Evolutionary conservation across 2,113 vertebrate genomes (phyloP), one percentile per base, ranked within the genome.

Genomic region (Xiphophorus maculatus): DNA sequence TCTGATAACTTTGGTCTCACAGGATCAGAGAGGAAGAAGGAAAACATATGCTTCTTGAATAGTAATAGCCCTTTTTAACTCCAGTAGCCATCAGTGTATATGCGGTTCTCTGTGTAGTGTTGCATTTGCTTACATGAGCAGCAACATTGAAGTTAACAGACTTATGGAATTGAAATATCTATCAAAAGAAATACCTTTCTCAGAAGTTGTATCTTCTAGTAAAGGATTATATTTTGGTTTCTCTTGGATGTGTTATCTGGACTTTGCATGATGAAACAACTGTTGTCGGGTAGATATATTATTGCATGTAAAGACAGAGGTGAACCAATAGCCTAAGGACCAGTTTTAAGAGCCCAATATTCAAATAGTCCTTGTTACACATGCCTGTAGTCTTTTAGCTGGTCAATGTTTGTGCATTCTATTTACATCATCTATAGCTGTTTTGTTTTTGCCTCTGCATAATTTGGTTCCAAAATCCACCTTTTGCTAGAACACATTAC

Each of bases 1-100:
- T 84, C 74, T 84, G 73, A 84, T 78, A 87, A 84, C 60, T 72
- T 73, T 58, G 67, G 66, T 85, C 85, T 84, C 84, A n/a, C 12
- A 67, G 82, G 82, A 69, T 22, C 44, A 27, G 71, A 80, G 87
- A 40, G 51, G 15, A 81, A 44, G 61, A 79, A 79, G 58, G 61
- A 75, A 82, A 83, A 76, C 44, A 4, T 54, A 75, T 68, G 73
- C 70, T 40, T 72, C 69, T 74, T 63, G 73, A 91, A 87, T 82
- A 79, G 69, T 67, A 79, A 84, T 76, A 60, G 69, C 0, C 13
- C 25, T 74, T 81, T 75, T 84, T 70, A 66, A 77, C 71, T n/a
- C 71, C 62, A 80, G 69, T 25, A 40, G 73, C 54, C 62, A 28
- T 28, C 63, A 30, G 44, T 68, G 37, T 75, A 66, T 19, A 48